These are phyloP conservation scores for Scleropages formosus DNA, from an alignment of 2,797 vertebrate species.

Conservation along the genomic window DNA sequence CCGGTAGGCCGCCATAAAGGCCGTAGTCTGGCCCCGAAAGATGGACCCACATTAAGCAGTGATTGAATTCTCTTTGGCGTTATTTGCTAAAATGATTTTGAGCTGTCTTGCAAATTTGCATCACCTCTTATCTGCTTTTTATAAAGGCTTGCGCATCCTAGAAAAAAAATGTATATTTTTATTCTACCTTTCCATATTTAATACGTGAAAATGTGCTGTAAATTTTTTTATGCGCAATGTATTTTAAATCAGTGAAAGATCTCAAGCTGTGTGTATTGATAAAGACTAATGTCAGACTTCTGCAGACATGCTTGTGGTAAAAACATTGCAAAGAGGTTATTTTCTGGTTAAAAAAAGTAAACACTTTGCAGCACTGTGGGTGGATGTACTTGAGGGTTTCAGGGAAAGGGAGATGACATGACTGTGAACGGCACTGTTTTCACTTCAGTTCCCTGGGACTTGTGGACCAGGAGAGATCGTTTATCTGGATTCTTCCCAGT, in stretches of 20 bases:
- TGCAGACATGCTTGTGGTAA: neutral
- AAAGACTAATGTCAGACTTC: too few relatives aligned
- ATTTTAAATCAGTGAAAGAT: neutral
- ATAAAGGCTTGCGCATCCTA: too few relatives aligned
- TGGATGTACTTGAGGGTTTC: neutral
- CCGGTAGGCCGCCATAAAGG: too few relatives aligned
- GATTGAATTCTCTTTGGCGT: neutral
- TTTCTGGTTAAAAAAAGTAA: constrained; percentile 27
- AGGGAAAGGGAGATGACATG: neutral
- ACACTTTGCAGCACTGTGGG: constrained; percentile 16
- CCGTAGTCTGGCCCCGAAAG: too few relatives aligned
- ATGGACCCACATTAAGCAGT: too few relatives aligned
- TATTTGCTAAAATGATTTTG: neutral
- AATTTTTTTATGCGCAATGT: neutral
- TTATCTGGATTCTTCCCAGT: neutral
- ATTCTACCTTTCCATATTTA: neutral
- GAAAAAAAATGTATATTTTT: neutral
- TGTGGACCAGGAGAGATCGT: too few relatives aligned
- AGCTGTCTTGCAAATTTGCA: neutral
- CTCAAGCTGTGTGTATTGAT: too few relatives aligned
- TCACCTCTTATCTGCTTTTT: neutral
- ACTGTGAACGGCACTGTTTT: neutral
- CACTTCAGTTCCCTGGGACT: neutral
- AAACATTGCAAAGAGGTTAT: constrained; percentile 11
- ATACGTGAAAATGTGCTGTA: neutral